A percentile compares a stretch with the other conserved stretches of the same genome.
Conservation (phyloP, 2,113 vertebrate genomes). For the Prunella himalayana region DNA sequence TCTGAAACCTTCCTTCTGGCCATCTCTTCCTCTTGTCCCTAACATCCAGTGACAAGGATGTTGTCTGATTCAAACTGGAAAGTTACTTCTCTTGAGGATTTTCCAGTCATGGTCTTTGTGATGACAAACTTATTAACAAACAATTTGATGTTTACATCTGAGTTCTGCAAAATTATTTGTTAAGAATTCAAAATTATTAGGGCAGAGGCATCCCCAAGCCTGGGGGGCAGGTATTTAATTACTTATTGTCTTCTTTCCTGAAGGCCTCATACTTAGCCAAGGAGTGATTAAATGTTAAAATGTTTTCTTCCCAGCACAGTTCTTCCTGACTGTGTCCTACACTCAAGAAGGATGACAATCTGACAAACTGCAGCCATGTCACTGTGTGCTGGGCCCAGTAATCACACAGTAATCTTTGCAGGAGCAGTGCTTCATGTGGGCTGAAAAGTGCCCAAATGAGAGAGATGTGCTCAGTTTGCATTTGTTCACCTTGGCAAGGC, state of each 20-base stretch:
- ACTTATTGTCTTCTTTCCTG: neutral
- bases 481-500: neutral
- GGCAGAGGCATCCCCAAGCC: neutral
- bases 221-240: neutral
- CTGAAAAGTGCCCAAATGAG: neutral
- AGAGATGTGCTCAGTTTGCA: neutral
- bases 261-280: neutral
- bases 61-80: neutral
- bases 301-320: neutral
- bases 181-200: neutral
- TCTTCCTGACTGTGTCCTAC: neutral
- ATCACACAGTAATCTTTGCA: neutral
- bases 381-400: neutral
- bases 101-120: neutral
- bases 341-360: neutral
- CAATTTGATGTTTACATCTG: neutral
- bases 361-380: neutral
- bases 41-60: neutral
- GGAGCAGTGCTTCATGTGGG: neutral
- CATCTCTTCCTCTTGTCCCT: neutral
- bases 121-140: neutral
- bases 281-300: neutral
- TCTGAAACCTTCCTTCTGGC: neutral
- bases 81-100: neutral
- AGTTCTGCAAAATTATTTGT: neutral